These are phyloP conservation scores for Mythimna impura DNA, from an alignment of 2,888 invertebrate genomes.

Conservation along the genomic window DNA sequence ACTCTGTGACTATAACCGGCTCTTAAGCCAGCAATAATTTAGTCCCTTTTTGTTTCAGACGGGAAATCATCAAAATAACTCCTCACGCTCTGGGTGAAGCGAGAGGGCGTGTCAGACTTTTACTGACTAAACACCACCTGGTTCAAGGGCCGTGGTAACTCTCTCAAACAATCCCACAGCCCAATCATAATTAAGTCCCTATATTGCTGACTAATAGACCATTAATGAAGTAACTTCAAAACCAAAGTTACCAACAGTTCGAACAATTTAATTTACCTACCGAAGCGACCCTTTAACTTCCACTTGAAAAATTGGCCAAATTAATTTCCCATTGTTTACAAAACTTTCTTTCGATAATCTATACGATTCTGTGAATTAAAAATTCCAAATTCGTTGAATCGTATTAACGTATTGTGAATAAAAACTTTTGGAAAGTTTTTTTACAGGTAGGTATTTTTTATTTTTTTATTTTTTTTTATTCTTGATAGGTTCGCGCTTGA, in stretches of 20 bases:
- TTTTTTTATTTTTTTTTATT: too few relatives aligned
- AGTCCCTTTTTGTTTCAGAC: too few relatives aligned
- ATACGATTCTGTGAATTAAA: too few relatives aligned
- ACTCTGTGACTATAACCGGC: too few relatives aligned
- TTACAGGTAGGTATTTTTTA: background rate
- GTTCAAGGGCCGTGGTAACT: too few relatives aligned
- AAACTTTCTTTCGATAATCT: background rate
- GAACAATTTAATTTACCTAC: constrained; percentile 31
- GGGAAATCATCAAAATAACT: too few relatives aligned
- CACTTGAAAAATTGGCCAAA: constrained; percentile 18
- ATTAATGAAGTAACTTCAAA: constrained; percentile 44
- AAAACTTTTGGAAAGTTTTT: constrained; percentile 1
- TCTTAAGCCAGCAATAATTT: too few relatives aligned
- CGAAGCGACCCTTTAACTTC: background rate
- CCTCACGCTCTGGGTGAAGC: too few relatives aligned
- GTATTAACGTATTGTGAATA: background rate
- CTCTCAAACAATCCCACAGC: too few relatives aligned
- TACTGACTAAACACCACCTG: too few relatives aligned
- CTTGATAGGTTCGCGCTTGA: too few relatives aligned
- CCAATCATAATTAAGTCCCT: background rate
- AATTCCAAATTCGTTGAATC: background rate
- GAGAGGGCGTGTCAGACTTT: too few relatives aligned
- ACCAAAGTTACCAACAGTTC: constrained; percentile 16
- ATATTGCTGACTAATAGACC: constrained; percentile 15
- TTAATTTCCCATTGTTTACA: constrained; percentile 9